Base-by-base conservation (phyloP, 1,140 invertebrate species). In the Pachyrhynchus sulphureomaculatus region DNA sequence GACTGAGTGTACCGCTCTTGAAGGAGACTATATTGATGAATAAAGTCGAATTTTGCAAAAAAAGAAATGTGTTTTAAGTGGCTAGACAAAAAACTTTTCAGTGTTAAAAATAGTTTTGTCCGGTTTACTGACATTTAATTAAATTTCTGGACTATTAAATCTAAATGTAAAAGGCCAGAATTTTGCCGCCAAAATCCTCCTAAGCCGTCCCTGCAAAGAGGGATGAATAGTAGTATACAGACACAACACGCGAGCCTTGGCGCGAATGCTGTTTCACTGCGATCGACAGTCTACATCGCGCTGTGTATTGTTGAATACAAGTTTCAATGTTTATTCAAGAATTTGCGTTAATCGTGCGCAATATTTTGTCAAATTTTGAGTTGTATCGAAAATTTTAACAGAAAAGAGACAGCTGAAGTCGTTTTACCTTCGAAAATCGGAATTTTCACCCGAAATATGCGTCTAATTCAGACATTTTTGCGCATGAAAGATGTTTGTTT, bases 151-250 rank as follows among this genome's bases (percentile, higher is more conserved):
- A n/a, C n/a, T n/a, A n/a, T n/a, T n/a, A n/a, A n/a, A n/a, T n/a
- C n/a, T n/a, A n/a, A n/a, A n/a, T n/a, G n/a, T n/a, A n/a, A n/a
- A n/a, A n/a, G n/a, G n/a, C n/a, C n/a, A n/a, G n/a, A 2, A 18
- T 3, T 17, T 36, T 52, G 33, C 18, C 29, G 13, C 32, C 33
- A 34, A 36, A 52, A 36, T 37, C 2, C 24, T 15, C 17, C 20
- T 21, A 37, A 8, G 18, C 23, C 51, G 26, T n/a, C 0, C 41
- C 54, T 56, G 54, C 17, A 13, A n/a, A 13, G 21, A 17, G 20
- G 44, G 34, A 59, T 42, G 56, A 49, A 59, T 59, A 24, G 47
- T 39, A 56, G 52, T 42, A 47, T 12, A 47, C n/a, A 10, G 26
- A 6, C 26, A 29, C 26, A 29, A 49, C 26, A 49, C 47, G 49